These are phyloP conservation scores for Leucoma salicis DNA, from an alignment of 2,888 invertebrate genomes.

Conservation along the genomic window DNA sequence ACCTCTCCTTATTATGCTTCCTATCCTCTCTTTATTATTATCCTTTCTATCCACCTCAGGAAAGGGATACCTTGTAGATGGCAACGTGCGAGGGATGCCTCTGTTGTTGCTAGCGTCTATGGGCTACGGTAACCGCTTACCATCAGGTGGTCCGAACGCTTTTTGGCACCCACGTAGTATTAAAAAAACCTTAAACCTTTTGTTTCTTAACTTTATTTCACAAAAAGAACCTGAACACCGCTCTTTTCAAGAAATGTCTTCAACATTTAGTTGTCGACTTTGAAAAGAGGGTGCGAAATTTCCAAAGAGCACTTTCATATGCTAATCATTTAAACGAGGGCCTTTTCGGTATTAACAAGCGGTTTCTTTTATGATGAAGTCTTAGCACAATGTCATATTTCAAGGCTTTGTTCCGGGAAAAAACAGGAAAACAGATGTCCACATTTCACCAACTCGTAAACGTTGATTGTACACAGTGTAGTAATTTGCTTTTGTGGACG, in stretches of 20 bases:
- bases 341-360: neutral
- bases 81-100: too few relatives aligned
- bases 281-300: neutral
- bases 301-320: neutral
- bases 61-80: too few relatives aligned
- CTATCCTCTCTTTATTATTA: too few relatives aligned
- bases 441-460: neutral
- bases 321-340: neutral
- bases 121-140: neutral
- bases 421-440: neutral
- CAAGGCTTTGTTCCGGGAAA: neutral
- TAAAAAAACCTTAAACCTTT: too few relatives aligned
- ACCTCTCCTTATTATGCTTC: too few relatives aligned
- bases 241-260: too few relatives aligned
- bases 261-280: too few relatives aligned
- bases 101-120: neutral
- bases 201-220: too few relatives aligned
- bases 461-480: neutral
- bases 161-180: too few relatives aligned
- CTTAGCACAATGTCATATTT: neutral
- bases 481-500: neutral
- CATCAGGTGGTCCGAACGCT: too few relatives aligned
- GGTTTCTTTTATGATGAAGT: neutral
- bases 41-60: too few relatives aligned
- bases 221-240: too few relatives aligned